Percentiles rank a stretch among this genome's conserved stretches.
Evolutionary conservation across 2,888 invertebrate genomes (phyloP).

Genomic region (Drosophila formosana): DNA sequence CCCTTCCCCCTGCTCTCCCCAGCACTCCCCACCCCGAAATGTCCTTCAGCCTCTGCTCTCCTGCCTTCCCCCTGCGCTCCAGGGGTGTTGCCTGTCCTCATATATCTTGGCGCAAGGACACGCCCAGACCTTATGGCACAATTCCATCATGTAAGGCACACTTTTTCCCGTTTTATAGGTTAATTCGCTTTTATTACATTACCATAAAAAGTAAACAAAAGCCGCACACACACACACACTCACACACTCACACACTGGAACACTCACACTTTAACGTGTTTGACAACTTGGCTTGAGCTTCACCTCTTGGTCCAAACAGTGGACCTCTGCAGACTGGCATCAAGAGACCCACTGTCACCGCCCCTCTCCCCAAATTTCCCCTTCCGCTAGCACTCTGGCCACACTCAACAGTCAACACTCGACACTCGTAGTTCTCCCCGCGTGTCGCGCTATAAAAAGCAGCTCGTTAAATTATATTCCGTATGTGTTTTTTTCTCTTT

Average conservation of each 20-base stretch:
- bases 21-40: not conserved
- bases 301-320: conserved; percentile 37
- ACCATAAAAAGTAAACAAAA: conserved; percentile 76
- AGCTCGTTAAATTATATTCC: conserved; percentile 64
- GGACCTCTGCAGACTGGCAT: conserved; percentile 19
- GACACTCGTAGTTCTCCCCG: conserved; percentile 19
- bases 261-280: conserved; percentile 45
- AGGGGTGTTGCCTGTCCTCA: conserved; percentile 39
- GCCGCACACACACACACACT: conserved; percentile 21
- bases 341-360: conserved; percentile 5
- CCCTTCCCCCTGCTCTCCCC: not conserved
- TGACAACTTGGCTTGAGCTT: conserved; percentile 43
- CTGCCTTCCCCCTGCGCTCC: not conserved
- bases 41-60: not conserved
- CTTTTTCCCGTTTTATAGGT: conserved; percentile 82
- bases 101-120: conserved; percentile 65
- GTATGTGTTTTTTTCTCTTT: conserved; percentile 30
- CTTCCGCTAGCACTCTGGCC: not conserved
- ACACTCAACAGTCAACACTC: conserved; percentile 1
- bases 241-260: conserved; percentile 14
- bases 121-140: conserved; percentile 80
- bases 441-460: conserved; percentile 61
- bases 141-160: conserved; percentile 76
- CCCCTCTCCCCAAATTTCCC: not conserved
- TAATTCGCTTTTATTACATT: conserved; percentile 84